Base-by-base conservation (phyloP, 2,797 vertebrate species). In the Poliocrania exsul region DNA sequence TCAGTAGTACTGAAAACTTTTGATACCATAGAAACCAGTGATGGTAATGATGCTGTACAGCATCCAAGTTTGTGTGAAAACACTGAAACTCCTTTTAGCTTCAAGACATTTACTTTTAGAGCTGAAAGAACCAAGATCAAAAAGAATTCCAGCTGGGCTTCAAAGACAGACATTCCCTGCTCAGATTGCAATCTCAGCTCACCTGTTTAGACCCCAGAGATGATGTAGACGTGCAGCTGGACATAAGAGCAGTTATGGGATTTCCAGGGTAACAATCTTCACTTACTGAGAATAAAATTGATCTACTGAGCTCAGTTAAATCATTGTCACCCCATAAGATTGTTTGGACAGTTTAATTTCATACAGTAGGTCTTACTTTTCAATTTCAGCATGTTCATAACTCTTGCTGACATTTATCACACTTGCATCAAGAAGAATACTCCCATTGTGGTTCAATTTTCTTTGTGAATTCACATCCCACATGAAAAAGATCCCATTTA, bases 351-450 rank as follows among this genome's bases (percentile, higher is more conserved):
- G 65, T 80, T 88, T 90, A 35, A 90, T 90, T 93, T 86, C 42
- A 81, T 69, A 44, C 42, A 58, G 42, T 47, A 61, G 29, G 19
- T 72, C 82, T 81, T 6, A 2, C 57, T 83, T 11, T 94, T 82
- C 82, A 67, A 1, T 94, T 96, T 91, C 73, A 83, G 50, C 61
- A 11, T 5, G 35, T 35, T 82, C 62, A 47, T 94, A 92, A 89
- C 23, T 91, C 72, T 94, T 74, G 16, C n/a, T 88, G 91, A 83
- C 61, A 50, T 91, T 74, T 88, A 75, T 86, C 87, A 86, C 53
- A 24, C 37, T 90, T 90, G 71, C 64, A 93, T 92, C 75, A 74
- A 87, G 69, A 61, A 20, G 35, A 93, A 83, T 69, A 66, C 33
- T 91, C 64, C 72, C 53, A 47, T 6, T 2, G 2, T 28, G 21